Evolutionary conservation across 1,140 invertebrate species (phyloP).

Genomic region (Drosophila burlai): DNA sequence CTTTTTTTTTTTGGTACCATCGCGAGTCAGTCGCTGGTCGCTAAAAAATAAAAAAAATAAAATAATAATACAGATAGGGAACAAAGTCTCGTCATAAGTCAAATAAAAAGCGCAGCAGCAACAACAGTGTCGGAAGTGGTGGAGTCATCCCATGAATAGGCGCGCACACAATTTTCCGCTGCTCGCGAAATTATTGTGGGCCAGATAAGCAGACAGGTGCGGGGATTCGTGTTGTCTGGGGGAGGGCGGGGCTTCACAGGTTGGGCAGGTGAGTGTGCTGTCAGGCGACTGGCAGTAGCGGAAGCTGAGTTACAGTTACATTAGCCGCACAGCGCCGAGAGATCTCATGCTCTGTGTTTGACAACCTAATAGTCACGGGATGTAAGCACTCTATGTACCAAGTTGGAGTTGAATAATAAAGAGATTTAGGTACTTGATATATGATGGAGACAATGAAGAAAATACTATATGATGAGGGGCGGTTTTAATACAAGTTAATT

Average conservation of each 20-base stretch:
- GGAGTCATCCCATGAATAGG: conserved; percentile 74
- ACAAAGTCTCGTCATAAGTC: conserved; percentile 77
- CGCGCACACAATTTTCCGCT: conserved; percentile 66
- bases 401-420: conserved; percentile 9
- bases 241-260: not conserved
- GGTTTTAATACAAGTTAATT: not conserved
- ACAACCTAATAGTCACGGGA: conserved; percentile 39
- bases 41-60: conserved; percentile 14
- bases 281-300: conserved; percentile 13
- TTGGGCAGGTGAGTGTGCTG: conserved; percentile 2
- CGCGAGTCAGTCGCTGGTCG: conserved; percentile 37
- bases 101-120: conserved; percentile 76
- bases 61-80: conserved; percentile 34
- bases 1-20: conserved; percentile 17
- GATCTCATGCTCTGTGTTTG: conserved; percentile 29
- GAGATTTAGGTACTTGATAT: conserved; percentile 3
- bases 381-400: conserved; percentile 1
- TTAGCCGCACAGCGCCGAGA: conserved; percentile 18
- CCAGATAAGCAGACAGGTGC: conserved; percentile 49
- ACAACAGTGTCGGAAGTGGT: conserved; percentile 59
- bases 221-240: not conserved
- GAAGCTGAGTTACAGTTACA: conserved; percentile 37
- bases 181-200: conserved; percentile 50
- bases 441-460: not conserved
- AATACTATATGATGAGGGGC: not conserved